A percentile compares a stretch with the other conserved stretches of the same genome.
Conservation (phyloP, 2,113 vertebrate species). For the Nothobranchius furzeri region DNA sequence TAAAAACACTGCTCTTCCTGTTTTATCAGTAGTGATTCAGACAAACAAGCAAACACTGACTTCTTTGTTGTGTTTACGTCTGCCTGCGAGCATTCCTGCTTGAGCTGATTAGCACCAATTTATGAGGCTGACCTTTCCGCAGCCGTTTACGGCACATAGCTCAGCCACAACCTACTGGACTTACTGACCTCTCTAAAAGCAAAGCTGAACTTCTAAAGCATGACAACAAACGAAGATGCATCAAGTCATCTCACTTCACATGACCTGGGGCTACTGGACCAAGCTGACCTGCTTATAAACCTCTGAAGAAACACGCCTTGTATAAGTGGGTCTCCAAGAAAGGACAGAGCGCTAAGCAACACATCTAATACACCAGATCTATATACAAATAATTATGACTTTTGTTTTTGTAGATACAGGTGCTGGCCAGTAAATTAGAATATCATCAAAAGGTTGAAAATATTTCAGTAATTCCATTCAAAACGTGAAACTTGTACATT, state of each 20-base stretch:
- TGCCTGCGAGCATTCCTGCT: neutral
- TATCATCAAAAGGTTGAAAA: too few relatives aligned
- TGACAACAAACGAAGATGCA: neutral
- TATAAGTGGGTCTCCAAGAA: too few relatives aligned
- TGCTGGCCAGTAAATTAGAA: too few relatives aligned
- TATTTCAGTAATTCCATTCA: too few relatives aligned
- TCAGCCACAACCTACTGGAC: neutral
- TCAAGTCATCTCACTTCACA: neutral
- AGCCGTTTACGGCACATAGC: neutral
- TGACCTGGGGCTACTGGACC: neutral
- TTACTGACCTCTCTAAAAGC: slow-evolving; percentile 9
- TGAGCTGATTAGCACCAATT: slow-evolving; percentile 13
- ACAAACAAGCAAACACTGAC: neutral
- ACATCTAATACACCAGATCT: too few relatives aligned
- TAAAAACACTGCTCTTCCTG: too few relatives aligned
- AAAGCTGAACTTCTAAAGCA: slow-evolving; percentile 4
- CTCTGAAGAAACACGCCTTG: too few relatives aligned
- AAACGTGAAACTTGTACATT: too few relatives aligned
- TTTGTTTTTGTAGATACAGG: too few relatives aligned
- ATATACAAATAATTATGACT: too few relatives aligned
- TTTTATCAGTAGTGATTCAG: too few relatives aligned
- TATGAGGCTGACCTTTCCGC: slow-evolving; percentile 12
- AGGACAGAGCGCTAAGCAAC: too few relatives aligned
- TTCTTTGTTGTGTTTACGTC: neutral
- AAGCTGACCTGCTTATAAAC: slow-evolving; percentile 4